Base-by-base conservation (phyloP, 1,140 invertebrate species). In the Drosophila jambulina region DNA sequence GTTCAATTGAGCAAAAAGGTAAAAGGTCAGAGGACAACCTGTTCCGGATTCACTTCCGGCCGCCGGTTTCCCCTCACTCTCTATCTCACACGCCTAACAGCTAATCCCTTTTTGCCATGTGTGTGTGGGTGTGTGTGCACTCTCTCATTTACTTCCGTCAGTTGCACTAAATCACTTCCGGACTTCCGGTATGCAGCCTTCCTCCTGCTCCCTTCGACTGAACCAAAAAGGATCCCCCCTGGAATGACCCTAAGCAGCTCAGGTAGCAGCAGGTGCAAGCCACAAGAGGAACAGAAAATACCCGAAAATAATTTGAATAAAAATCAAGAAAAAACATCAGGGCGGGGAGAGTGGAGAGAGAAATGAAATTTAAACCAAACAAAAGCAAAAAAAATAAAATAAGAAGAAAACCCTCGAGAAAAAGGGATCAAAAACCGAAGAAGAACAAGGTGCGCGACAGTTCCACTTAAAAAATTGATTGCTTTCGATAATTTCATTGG, bases 391-490 rank as follows among this genome's bases (percentile, higher is more conserved):
- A 53, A 53, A 19, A 13, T 32, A 27, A 51, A 21, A 17, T 10
- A 4, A 19, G 27, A 53, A 38, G 53, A 56, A 78, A 70, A 80
- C 83, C 68, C 48, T 80, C 34, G 25, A 81, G 23, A 57, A 78
- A 78, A 69, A 53, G 45, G 60, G 59, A 61, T 51, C 49, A 43
- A 70, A 46, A 46, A 64, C 67, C 45, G 48, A 54, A 51, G 40
- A 75, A 77, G 62, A 80, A 76, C 75, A 51, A 74, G 78, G 64
- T 81, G 83, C 80, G 80, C 78, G 75, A 84, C 72, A 85, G 70
- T 88, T 88, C 85, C 84, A 88, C 85, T 88, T 88, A 90, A 88
- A 88, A 88, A 88, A 90, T 90, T 88, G 84, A 88, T 88, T 88
- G 84, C 74, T 75, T 88, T 88, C 85, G 85, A 88, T 88, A 84